Conservation (phyloP, 2,888 invertebrate species). For the Hyles lineata region DNA sequence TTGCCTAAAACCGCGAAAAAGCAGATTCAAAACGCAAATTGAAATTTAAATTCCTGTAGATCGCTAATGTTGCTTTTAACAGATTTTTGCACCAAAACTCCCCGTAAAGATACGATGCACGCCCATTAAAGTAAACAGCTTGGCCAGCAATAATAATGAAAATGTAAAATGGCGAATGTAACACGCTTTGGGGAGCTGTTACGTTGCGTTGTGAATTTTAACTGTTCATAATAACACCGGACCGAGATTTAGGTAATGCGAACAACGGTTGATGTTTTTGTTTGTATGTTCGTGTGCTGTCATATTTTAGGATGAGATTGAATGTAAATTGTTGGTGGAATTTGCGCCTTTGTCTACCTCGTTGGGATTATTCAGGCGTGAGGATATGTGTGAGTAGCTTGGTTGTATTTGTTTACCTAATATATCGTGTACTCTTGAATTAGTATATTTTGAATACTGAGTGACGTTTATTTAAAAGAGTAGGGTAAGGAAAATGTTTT, state of each 20-base stretch:
- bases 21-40: not conserved
- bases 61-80: too few relatives aligned
- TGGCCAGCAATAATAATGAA: constrained; percentile 35
- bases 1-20: too few relatives aligned
- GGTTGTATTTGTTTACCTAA: too few relatives aligned
- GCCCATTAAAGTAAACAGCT: constrained; percentile 33
- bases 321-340: too few relatives aligned
- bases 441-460: too few relatives aligned
- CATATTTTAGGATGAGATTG: too few relatives aligned
- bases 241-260: constrained; percentile 40
- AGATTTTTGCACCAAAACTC: not conserved
- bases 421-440: too few relatives aligned
- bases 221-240: constrained; percentile 35
- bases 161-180: constrained; percentile 33
- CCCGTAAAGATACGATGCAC: constrained; percentile 23
- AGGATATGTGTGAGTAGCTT: too few relatives aligned
- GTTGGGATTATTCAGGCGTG: too few relatives aligned
- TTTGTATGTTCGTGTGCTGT: not conserved
- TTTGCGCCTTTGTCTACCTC: too few relatives aligned
- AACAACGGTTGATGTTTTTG: constrained; percentile 12
- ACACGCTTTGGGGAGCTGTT: constrained; percentile 30
- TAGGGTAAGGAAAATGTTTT: too few relatives aligned
- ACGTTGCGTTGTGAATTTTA: constrained; percentile 40
- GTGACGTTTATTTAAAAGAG: too few relatives aligned
- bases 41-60: not conserved